phyloP scores from a whole-genome alignment of 2,888 invertebrate species.

The Gonocerus acuteangulatus region DNA sequence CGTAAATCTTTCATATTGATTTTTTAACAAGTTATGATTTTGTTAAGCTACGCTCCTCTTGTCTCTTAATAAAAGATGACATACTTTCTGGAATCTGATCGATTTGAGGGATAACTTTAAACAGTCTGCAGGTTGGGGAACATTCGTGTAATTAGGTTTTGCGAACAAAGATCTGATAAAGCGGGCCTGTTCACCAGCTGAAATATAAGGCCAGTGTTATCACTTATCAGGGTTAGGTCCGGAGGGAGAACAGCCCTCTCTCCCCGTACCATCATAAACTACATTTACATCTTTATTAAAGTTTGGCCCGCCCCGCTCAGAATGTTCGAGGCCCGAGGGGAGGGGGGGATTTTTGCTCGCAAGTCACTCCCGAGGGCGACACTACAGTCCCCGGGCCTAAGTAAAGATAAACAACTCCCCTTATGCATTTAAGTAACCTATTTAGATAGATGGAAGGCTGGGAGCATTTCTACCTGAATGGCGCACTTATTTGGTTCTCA shows the following conservation, averaged over 20 bases:
- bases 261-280: too few species aligned
- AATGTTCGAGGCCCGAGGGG: not conserved
- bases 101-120: too few species aligned
- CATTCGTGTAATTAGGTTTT: not conserved
- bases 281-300: conserved; percentile 19
- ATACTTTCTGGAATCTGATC: too few species aligned
- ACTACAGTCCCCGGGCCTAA: too few species aligned
- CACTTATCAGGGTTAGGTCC: not conserved
- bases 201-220: not conserved
- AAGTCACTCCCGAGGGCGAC: not conserved
- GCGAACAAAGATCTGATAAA: not conserved
- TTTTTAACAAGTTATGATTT: too few species aligned
- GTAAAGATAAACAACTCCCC: conserved; percentile 6
- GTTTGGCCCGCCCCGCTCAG: not conserved
- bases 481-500: too few species aligned
- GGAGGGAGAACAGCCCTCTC: not conserved
- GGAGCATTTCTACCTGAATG: not conserved
- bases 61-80: too few species aligned
- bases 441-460: conserved; percentile 9
- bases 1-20: too few species aligned
- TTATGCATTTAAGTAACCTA: conserved; percentile 22
- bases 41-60: too few species aligned
- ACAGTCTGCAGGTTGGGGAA: too few species aligned
- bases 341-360: conserved; percentile 10
- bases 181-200: not conserved